Base-by-base conservation (phyloP, 2,888 invertebrate species). In the Polietes domitor region DNA sequence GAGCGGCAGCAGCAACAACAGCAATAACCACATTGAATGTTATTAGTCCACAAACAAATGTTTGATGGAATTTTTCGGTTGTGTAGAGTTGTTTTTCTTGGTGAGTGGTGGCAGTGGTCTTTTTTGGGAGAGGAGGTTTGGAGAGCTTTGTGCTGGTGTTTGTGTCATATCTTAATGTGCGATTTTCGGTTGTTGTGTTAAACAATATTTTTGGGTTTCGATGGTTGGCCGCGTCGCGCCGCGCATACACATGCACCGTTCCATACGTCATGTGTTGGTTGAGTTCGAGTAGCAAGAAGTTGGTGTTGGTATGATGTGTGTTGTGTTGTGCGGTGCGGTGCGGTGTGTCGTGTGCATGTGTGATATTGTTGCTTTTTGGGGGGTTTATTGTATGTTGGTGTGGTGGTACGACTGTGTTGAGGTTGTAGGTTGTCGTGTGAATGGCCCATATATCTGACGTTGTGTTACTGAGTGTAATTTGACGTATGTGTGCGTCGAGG, bases 31-130 rank as follows among this genome's bases (percentile, higher is more conserved):
- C 65, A 43, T 15, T 68, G 21, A n/a, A 68, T 43, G 17, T 65
- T n/a, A 24, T 26, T 24, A 58, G 58, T 58, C 15, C 50, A 47
- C 21, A 77, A 55, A 28, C 17, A 71, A 82, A 53, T 74, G 55
- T 79, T 83, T 79, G 58, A 68, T 79, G 79, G 77, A 78, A 71
- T 82, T 70, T 37, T 37, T 37, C 9, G 37, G 37, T 32, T 7
- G 32, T 32, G 3, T 3, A 32, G 10, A 10, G 37, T 37, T 37
- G 37, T 37, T 37, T 37, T 7, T 37, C 10, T 9, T 37, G 37
- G 37, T 37, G n/a, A n/a, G n/a, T n/a, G n/a, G n/a, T n/a, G n/a
- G n/a, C 32, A 32, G 32, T 6, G 32, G 21, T 21, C 19, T 55
- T 55, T 55, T 19, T 55, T 55, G 55, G 6, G 12, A 55, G 32